Base-by-base conservation (phyloP, 2,888 invertebrate species). In the Carabus problematicus region DNA sequence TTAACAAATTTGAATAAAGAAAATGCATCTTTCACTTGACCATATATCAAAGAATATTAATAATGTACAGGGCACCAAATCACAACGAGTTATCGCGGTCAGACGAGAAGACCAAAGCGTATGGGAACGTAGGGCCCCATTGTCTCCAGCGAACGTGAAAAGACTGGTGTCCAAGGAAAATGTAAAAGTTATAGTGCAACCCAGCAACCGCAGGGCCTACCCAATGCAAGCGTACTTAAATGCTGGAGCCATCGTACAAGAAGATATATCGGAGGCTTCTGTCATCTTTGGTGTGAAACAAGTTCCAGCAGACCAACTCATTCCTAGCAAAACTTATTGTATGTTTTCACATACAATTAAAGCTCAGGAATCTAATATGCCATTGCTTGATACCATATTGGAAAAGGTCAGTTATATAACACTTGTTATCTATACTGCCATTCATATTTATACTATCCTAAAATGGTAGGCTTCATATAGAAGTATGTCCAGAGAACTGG, bases 331-430 rank as follows among this genome's bases (percentile, higher is more conserved):
- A 83, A 98, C 99, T 0, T 99, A 98, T 79, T 97, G 97, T 77
- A 94, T 99, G 82, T 99, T 99, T 82, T 98, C 98, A 0, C 99
- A 99, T 81, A 99, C 98, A 0, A 99, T 99, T 76, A 99, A 99
- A 82, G 99, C 98, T 0, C 99, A 99, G 82, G 97, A 97, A 78
- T 91, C 91, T 47, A 99, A 99, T 80, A 98, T 99, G 98, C 91
- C 96, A 0, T 86, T 99, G 75, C 82, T 99, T 73, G 99, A 99
- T 81, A 95, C 97, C 3, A 91, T 98, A 72, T 82, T 99, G 64
- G 97, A 98, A 77, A 97, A 96, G 85, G 88, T 88, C 29, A 29
- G 6, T 6, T 29, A 29, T 6, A n/a, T n/a, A n/a, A n/a, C n/a
- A n/a, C n/a, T n/a, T n/a, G n/a, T n/a, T n/a, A n/a, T n/a, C n/a